These are phyloP conservation scores for Tinamus major DNA, from an alignment of 2,797 vertebrate species.

Conservation along the genomic window DNA sequence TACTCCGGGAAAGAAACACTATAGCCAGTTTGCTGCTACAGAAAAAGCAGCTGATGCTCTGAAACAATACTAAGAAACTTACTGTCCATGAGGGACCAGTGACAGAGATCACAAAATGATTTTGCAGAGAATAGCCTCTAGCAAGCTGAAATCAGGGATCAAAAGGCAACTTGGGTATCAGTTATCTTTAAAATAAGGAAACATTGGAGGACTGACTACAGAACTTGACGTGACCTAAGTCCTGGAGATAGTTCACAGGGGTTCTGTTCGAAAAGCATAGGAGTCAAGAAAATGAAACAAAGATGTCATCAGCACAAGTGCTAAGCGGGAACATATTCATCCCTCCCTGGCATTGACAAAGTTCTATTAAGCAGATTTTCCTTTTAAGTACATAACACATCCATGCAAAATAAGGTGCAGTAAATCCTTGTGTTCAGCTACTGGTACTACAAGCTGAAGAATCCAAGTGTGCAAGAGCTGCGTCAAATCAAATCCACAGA, in stretches of 20 bases:
- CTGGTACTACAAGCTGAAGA: background rate
- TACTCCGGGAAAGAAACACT: slow-evolving; percentile 62
- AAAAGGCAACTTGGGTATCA: background rate
- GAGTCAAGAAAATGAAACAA: background rate
- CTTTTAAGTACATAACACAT: background rate
- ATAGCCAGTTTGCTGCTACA: slow-evolving; percentile 41
- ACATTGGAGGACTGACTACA: background rate
- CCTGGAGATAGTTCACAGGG: background rate
- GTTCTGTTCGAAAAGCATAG: background rate
- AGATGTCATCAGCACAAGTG: background rate
- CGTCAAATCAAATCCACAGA: slow-evolving; percentile 1
- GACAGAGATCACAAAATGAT: slow-evolving; percentile 60
- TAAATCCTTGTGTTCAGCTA: background rate
- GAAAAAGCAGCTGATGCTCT: slow-evolving; percentile 58
- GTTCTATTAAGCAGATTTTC: background rate
- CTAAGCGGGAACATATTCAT: background rate
- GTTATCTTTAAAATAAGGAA: slow-evolving; percentile 33
- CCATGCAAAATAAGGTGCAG: background rate
- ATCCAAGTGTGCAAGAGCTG: background rate
- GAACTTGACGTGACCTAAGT: background rate
- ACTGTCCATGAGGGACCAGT: slow-evolving; percentile 54
- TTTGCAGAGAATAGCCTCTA: slow-evolving; percentile 41
- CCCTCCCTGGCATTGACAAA: background rate
- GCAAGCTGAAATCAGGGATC: slow-evolving; percentile 33
- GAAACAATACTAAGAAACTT: slow-evolving; percentile 64